A percentile compares a stretch with the other conserved stretches of the same genome.
Evolutionary conservation across 2,888 invertebrate species (phyloP).

Genomic region (Limulus polyphemus): DNA sequence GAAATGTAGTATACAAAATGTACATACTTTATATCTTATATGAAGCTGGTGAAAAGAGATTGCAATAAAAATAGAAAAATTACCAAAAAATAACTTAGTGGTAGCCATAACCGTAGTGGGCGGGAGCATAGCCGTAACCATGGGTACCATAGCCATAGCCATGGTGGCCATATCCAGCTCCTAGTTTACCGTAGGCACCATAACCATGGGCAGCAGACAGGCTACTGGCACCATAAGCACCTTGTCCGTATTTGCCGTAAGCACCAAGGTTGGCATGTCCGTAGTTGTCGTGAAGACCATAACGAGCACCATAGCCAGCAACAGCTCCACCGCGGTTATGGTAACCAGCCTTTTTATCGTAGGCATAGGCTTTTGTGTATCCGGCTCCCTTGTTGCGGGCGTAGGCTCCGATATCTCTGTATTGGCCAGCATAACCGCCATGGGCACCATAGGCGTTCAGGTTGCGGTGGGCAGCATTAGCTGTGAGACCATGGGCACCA

Average conservation of each 20-base stretch:
- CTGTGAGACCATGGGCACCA: slow-evolving; percentile 12
- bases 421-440: slow-evolving; percentile 9
- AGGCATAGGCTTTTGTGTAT: slow-evolving; percentile 16
- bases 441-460: slow-evolving; percentile 15
- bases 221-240: background rate
- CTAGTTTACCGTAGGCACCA: slow-evolving; percentile 12
- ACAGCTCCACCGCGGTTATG: background rate
- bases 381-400: slow-evolving; percentile 18
- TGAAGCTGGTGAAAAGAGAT: no score
- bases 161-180: slow-evolving; percentile 11
- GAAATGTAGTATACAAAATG: no score
- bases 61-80: no score
- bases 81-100: no score
- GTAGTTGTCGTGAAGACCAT: background rate
- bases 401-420: slow-evolving; percentile 15
- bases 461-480: slow-evolving; percentile 11
- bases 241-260: slow-evolving; percentile 9
- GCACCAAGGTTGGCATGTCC: slow-evolving; percentile 10
- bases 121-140: slow-evolving; percentile 1
- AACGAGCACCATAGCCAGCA: background rate
- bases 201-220: background rate
- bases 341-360: slow-evolving; percentile 10
- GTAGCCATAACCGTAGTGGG: background rate
- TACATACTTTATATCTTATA: no score
- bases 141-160: slow-evolving; percentile 7